These are phyloP conservation scores for Bombyx huttoni DNA, from an alignment of 2,888 invertebrate species.

Conservation along the genomic window DNA sequence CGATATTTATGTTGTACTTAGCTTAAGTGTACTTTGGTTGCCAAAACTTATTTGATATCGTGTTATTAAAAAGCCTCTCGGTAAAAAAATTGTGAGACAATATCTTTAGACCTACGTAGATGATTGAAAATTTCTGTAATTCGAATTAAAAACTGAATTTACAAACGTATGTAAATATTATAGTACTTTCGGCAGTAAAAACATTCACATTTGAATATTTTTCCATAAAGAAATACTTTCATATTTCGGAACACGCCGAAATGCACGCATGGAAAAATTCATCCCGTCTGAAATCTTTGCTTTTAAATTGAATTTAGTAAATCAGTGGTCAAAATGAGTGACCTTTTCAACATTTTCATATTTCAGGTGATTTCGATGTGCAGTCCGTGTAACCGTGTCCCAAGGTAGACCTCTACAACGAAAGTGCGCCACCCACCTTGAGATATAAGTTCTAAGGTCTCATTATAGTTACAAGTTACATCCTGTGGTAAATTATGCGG, in stretches of 20 bases:
- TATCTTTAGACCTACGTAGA: conserved; percentile 1
- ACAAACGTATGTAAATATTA: background rate
- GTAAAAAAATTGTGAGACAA: no score
- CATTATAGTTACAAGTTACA: no score
- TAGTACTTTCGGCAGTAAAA: background rate
- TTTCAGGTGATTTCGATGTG: no score
- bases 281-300: conserved; percentile 35
- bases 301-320: conserved; percentile 61
- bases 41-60: no score
- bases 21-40: no score
- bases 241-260: conserved; percentile 8
- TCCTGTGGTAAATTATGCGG: no score
- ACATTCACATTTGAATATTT: conserved; percentile 1
- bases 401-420: no score
- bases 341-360: background rate
- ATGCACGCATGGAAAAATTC: conserved; percentile 22
- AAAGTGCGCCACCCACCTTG: no score
- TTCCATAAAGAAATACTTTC: conserved; percentile 6
- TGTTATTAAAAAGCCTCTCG: no score
- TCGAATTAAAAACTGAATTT: background rate
- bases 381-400: no score
- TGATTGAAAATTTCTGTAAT: conserved; percentile 5
- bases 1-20: no score
- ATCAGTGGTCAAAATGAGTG: conserved; percentile 31
- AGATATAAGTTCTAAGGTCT: no score